Evolutionary conservation across 2,113 vertebrate genomes (phyloP), one percentile per base, ranked within the genome.

Genomic region (Etheostoma cragini): DNA sequence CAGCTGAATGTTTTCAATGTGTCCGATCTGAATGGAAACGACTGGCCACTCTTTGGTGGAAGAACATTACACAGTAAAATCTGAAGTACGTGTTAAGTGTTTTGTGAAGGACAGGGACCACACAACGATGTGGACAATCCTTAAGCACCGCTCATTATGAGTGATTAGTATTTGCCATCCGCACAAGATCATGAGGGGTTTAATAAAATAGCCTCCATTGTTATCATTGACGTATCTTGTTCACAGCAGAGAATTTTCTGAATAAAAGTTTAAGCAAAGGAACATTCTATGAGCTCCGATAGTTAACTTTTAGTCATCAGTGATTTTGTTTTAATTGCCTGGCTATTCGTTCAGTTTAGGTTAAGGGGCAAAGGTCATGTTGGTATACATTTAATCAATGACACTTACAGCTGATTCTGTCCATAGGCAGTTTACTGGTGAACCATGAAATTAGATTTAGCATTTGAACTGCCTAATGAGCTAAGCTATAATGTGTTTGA

Each of bases 381-480:
- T 81, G 53, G 76, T 74, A 61, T 69, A 22, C 35, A 68, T 38
- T 69, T 60, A 73, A 83, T 85, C 83, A 81, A 64, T 86, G 83
- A 75, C 69, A 72, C 47, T 72, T 67, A 62, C 45, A 74, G 56
- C 49, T 65, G 71, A 81, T 83, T 81, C 61, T 73, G 78, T 87
- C 75, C 63, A 71, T 24, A 30, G 54, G 67, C 77, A 52, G 49
- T 67, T 82, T 71, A 88, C 54, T 76, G 68, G 62, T 89, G 85
- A 87, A 66, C 88, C 91, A 70, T 81, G 84, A 91, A 93, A 90
- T 91, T 45, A 81, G 87, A 83, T 89, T 90, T 78, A 60, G 58
- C 70, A 62, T 83, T 86, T 53, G 77, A 84, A 42, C 71, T 15
- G 71, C 45, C 83, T 89, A 90, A 91, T 89, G 85, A 92, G 74